phyloP scores from a whole-genome alignment of 2,113 vertebrate species.

The Ctenodactylus gundi region DNA sequence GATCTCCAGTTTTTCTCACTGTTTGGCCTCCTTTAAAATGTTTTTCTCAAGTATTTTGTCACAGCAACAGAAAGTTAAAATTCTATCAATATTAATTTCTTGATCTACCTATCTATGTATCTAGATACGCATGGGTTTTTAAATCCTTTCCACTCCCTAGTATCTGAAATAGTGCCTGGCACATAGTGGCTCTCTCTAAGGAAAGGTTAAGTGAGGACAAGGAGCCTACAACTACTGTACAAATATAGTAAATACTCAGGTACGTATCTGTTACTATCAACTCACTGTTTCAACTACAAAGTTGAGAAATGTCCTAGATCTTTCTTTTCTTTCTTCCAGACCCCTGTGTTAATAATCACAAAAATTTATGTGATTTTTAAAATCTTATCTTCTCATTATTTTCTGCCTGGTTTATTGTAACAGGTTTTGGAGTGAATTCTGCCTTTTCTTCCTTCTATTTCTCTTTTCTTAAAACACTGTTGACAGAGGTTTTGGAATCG shows the following conservation, averaged over 20 bases:
- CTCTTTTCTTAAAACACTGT: background rate
- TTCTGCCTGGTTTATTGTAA: background rate
- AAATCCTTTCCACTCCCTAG: no score
- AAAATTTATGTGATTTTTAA: background rate
- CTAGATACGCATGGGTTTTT: no score
- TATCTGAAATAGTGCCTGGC: background rate
- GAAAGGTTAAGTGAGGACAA: background rate
- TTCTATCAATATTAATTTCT: no score
- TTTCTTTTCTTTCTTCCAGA: background rate
- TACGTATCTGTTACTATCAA: background rate
- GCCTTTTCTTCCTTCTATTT: background rate
- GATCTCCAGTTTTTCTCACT: no score
- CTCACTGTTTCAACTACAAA: background rate
- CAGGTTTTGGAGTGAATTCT: background rate
- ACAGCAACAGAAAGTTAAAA: background rate
- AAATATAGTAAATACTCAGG: background rate
- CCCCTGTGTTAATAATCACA: background rate
- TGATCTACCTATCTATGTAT: no score
- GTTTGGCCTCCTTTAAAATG: background rate
- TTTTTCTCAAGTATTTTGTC: background rate
- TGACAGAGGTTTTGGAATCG: constrained; percentile 29
- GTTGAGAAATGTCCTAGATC: background rate
- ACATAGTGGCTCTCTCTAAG: background rate
- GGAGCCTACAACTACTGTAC: background rate
- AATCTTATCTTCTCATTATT: background rate